These are phyloP conservation scores for Luffia ferchaultella DNA, from an alignment of 2,888 invertebrate species.

Conservation along the genomic window DNA sequence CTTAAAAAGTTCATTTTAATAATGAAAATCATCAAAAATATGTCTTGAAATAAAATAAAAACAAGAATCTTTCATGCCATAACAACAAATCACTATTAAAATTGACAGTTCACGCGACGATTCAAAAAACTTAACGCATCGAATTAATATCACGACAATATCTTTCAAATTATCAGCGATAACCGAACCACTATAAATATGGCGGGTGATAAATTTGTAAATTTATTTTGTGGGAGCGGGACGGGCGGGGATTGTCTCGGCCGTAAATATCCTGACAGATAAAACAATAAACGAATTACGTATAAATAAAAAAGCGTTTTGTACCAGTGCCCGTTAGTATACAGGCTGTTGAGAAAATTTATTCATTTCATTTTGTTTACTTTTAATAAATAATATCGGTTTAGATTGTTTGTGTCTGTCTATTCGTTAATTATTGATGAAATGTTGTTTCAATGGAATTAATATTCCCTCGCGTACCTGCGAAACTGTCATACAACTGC, in stretches of 20 bases:
- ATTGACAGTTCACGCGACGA: constrained; percentile 56
- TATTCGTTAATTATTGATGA: no score
- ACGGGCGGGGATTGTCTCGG: constrained; percentile 27
- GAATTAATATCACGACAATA: constrained; percentile 51
- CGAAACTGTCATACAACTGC: no score
- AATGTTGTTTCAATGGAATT: no score
- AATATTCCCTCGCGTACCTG: no score
- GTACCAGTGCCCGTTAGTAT: constrained; percentile 44
- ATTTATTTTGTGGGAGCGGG: constrained; percentile 46
- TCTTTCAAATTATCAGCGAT: constrained; percentile 51
- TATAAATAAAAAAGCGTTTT: constrained; percentile 60
- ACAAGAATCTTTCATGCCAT: no score
- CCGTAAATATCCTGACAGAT: constrained; percentile 60
- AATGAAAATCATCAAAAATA: no score
- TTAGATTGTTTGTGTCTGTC: no score
- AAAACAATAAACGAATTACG: constrained; percentile 66
- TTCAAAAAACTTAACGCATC: constrained; percentile 30
- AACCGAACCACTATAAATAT: constrained; percentile 33
- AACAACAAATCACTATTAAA: constrained; percentile 49
- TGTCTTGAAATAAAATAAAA: no score
- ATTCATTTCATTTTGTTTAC: not conserved
- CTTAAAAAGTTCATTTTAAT: no score
- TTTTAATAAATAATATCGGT: no score
- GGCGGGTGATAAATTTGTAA: constrained; percentile 51
- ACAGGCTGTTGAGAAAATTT: constrained; percentile 27